These are phyloP conservation scores for Mechanitis mazaeus DNA, from an alignment of 2,888 invertebrate genomes.

Conservation along the genomic window DNA sequence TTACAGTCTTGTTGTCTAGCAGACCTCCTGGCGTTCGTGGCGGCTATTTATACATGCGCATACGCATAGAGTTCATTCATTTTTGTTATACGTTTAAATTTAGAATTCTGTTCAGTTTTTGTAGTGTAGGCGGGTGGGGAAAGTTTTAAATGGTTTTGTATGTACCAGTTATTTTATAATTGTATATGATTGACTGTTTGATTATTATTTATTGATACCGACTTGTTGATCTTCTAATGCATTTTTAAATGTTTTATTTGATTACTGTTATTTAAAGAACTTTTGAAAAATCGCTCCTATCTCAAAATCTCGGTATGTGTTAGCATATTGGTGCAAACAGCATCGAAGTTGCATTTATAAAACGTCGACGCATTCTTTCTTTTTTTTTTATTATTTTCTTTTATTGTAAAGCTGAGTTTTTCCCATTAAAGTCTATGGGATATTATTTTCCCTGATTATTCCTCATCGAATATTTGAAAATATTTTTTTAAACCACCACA, in stretches of 20 bases:
- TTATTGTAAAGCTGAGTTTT: too few species aligned
- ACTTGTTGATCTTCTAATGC: neutral
- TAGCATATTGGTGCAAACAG: too few species aligned
- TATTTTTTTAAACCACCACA: too few species aligned
- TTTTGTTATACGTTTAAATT: conserved; percentile 45
- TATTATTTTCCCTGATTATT: too few species aligned
- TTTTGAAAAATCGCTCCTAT: too few species aligned
- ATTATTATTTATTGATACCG: neutral
- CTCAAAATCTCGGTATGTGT: too few species aligned
- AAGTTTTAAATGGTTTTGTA: conserved; percentile 15
- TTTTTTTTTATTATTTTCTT: too few species aligned
- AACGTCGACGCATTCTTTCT: too few species aligned
- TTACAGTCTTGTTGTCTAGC: conserved; percentile 27
- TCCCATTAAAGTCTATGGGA: too few species aligned
- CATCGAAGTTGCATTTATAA: too few species aligned
- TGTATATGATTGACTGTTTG: conserved; percentile 5
- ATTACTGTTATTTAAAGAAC: too few species aligned
- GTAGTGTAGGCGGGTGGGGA: conserved; percentile 44
- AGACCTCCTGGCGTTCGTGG: conserved; percentile 47
- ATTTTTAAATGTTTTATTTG: neutral
- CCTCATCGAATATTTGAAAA: too few species aligned
- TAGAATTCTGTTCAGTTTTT: conserved; percentile 48
- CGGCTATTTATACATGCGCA: conserved; percentile 49
- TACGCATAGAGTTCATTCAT: conserved; percentile 69
- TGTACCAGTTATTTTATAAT: conserved; percentile 8